A percentile compares a stretch with the other conserved stretches of the same genome.
phyloP scores from a whole-genome alignment of 2,888 invertebrate species.

The Bhutanitis thaidina region DNA sequence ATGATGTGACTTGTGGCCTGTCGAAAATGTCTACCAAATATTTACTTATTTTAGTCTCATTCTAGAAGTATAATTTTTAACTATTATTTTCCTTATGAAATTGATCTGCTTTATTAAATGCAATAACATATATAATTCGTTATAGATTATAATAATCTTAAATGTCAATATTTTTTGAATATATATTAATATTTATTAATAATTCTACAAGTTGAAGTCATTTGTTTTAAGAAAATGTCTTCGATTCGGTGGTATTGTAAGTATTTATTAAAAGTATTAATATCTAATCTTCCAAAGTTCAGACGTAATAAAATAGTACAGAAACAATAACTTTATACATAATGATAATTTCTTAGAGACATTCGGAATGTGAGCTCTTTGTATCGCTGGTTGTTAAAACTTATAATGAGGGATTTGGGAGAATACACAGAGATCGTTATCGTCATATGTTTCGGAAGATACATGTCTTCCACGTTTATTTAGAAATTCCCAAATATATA shows the following conservation, averaged over 20 bases:
- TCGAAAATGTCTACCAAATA: constrained; percentile 36
- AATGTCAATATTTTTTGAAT: no score
- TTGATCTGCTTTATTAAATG: background rate
- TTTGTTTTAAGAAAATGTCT: no score
- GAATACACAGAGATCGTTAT: constrained; percentile 26
- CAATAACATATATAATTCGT: no score
- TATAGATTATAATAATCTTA: no score
- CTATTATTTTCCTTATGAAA: background rate
- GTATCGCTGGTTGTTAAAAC: constrained; percentile 66
- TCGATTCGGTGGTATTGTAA: no score
- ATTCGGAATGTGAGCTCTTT: constrained; percentile 43
- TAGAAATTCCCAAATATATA: background rate
- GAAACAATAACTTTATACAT: constrained; percentile 29
- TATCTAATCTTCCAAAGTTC: background rate
- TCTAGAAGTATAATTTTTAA: background rate
- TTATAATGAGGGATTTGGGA: constrained; percentile 62
- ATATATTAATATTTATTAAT: no score
- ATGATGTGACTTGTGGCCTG: constrained; percentile 48
- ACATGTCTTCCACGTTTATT: constrained; percentile 17
- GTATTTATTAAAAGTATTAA: background rate
- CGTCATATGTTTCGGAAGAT: constrained; percentile 27
- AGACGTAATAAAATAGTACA: constrained; percentile 20
- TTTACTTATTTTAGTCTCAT: constrained; percentile 1
- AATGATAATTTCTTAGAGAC: constrained; percentile 39
- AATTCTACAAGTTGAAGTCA: no score